A percentile compares a stretch with the other conserved stretches of the same genome.
phyloP scores from a whole-genome alignment of 2,113 vertebrate species.

The Amia ocellicauda region DNA sequence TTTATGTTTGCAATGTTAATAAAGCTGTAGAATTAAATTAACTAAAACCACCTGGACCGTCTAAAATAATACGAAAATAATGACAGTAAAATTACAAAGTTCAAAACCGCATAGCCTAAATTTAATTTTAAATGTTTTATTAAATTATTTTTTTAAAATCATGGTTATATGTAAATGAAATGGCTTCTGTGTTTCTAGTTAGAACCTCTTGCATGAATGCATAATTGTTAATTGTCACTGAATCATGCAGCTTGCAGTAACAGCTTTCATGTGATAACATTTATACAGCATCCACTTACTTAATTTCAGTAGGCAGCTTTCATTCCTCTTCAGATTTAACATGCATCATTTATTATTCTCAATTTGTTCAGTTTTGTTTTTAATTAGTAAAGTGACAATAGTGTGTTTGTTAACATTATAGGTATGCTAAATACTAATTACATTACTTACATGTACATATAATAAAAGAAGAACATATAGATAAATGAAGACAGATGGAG shows the following conservation, averaged over 20 bases:
- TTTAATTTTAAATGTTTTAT: not conserved
- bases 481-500: too few relatives aligned
- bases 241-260: not conserved
- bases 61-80: not conserved
- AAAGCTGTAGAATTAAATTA: too few relatives aligned
- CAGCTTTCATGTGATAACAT: not conserved
- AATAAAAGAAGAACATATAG: too few relatives aligned
- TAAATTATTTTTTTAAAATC: not conserved
- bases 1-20: too few relatives aligned
- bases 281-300: not conserved
- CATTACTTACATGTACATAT: too few relatives aligned
- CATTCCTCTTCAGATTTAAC: too few relatives aligned
- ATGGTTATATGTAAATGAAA: conserved; percentile 10
- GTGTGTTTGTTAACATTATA: too few relatives aligned
- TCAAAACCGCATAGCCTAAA: not conserved
- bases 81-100: not conserved
- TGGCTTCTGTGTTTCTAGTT: not conserved
- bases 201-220: not conserved
- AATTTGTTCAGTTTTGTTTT: not conserved
- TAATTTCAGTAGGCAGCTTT: not conserved
- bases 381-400: too few relatives aligned
- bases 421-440: too few relatives aligned
- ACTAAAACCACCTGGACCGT: too few relatives aligned
- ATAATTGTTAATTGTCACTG: not conserved
- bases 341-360: too few relatives aligned